Evolutionary conservation across 2,888 invertebrate genomes (phyloP).

Genomic region (Noctua pronuba): DNA sequence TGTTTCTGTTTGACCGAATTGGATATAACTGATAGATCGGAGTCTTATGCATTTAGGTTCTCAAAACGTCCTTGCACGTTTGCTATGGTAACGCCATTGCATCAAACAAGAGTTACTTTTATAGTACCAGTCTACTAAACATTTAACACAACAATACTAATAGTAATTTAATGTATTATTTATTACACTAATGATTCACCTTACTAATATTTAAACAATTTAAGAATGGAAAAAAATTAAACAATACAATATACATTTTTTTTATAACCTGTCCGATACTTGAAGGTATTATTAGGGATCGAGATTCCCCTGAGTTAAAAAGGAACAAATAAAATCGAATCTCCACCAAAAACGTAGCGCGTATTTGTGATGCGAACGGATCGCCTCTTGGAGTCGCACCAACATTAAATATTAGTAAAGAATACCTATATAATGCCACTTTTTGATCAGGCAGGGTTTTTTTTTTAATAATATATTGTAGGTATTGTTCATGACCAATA

Average conservation of each 20-base stretch:
- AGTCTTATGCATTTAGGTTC: not conserved
- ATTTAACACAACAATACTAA: not conserved
- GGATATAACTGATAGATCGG: not conserved
- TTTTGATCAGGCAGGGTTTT: not conserved
- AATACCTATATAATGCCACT: no score
- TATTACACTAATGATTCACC: not conserved
- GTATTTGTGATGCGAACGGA: no score
- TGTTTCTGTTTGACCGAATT: not conserved
- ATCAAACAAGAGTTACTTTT: no score
- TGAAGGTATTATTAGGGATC: not conserved
- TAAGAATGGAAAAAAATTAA: not conserved
- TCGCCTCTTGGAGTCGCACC: no score
- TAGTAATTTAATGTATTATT: not conserved
- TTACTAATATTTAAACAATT: not conserved
- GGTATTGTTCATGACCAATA: not conserved
- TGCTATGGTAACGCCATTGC: no score
- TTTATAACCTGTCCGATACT: not conserved
- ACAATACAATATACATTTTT: not conserved
- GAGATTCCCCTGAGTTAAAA: no score
- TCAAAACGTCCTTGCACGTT: no score
- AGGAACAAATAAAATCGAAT: no score
- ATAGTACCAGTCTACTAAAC: no score
- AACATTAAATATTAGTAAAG: no score
- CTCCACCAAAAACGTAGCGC: no score
- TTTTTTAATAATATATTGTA: not conserved